Evolutionary conservation across 1,140 invertebrate genomes (phyloP), one percentile per base, ranked within the genome.

Genomic region (Pteromalus puparum): DNA sequence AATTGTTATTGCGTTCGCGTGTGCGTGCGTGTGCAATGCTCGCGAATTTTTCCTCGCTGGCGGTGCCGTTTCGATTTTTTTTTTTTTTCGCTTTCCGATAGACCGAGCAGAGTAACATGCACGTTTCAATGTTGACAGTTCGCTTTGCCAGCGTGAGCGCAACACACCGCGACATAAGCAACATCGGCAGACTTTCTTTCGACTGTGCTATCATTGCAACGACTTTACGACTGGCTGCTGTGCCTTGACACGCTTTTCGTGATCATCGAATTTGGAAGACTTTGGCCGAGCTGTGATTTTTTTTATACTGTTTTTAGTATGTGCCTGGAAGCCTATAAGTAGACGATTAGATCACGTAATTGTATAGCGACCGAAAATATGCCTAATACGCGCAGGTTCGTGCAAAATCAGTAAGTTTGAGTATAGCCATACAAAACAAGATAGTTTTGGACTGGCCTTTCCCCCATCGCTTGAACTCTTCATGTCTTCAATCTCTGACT

Each of bases 171-270:
- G 10, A 28, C 15, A 24, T 28, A 61, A 78, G 2, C 21, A 24
- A 21, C 48, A 34, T 15, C 78, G 61, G 30, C 7, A 1, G 53
- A 78, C 76, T 78, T 78, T 78, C 53, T 78, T 74, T 74, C 26
- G 26, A 10, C 21, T 75, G 34, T 42, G 7, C 2, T 76, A 46
- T 75, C 38, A 30, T 30, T 75, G 73, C 73, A 42, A 13, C 67
- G 67, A 70, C 75, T 26, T 26, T 61, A 61, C 53, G 72, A 61
- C 15, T 30, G 42, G 21, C 26, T 65, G n/a, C 18, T 46, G 79
- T 21, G 26, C 80, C 80, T 82, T 74, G 80, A 82, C 80, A 73
- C 30, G 70, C 46, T 82, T 82, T 48, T 72, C 38, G 48, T 18
- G 70, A 65, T 73, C 48, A 65, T 61, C 18, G 15, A 65, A 82